Conservation (phyloP, 2,797 vertebrate species). For the Phoxinus dragarum region DNA sequence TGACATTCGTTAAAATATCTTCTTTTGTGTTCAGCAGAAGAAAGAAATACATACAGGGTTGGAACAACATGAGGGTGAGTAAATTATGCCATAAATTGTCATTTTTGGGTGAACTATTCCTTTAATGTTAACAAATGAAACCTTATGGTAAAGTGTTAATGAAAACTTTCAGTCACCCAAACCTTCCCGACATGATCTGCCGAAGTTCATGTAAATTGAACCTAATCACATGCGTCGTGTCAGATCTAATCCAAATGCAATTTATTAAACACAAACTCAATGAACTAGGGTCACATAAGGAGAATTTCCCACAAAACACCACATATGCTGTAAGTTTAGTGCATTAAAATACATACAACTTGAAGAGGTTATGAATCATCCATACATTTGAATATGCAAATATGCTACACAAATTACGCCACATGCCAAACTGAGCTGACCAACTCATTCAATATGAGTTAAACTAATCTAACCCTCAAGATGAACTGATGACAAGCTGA, state of each 20-base stretch:
- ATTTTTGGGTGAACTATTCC: not conserved
- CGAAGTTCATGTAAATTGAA: not conserved
- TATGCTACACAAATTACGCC: conserved; percentile 1
- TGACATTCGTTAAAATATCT: not conserved
- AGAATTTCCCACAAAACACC: not conserved
- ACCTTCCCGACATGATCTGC: not conserved
- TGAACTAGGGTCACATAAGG: not conserved
- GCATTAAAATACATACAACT: not conserved
- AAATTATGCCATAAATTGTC: not conserved
- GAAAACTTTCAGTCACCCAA: not conserved
- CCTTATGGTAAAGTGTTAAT: not conserved
- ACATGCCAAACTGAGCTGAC: not conserved
- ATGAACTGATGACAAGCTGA: not conserved
- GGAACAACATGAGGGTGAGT: not conserved
- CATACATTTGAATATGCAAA: conserved; percentile 48
- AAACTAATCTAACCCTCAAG: not conserved
- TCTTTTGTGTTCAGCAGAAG: not conserved
- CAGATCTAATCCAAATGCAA: conserved; percentile 20
- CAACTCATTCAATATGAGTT: not conserved
- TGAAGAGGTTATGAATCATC: not conserved
- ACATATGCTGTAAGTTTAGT: not conserved
- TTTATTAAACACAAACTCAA: conserved; percentile 14
- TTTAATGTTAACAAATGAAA: not conserved
- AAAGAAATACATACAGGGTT: not conserved
- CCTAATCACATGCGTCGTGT: not conserved